Base-by-base conservation (phyloP, 2,888 invertebrate species). In the Zhengitettix transpicula region DNA sequence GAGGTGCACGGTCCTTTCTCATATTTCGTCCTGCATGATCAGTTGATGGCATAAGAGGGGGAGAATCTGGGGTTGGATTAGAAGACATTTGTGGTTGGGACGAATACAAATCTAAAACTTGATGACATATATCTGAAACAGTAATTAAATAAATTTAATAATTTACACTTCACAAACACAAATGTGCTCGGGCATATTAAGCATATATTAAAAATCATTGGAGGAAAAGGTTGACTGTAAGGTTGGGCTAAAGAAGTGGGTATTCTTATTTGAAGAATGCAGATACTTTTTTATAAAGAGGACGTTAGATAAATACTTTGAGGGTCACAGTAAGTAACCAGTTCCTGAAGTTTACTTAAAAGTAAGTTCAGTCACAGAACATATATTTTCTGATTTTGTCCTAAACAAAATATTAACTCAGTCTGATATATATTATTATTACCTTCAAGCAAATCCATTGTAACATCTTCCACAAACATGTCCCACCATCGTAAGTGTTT, bases 401-500 rank as follows among this genome's bases (percentile, higher is more conserved):
- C 9, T 12, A 51, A 51, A 14, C 10, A 14, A 15, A 51, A 10
- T 47, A 47, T n/a, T n/a, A n/a, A 28, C 3, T 28, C 28, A 28
- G 2, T 28, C 2, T 28, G 7, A 28, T 28, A 28, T 28, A 28
- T 28, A 5, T 28, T 28, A 5, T 28, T 28, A 28, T 5, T 28
- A 81, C 82, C 82, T 77, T 99, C 98, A 52, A 99, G 76, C 58
- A 97, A 78, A 68, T 95, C 93, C 82, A 91, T 88, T 1, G 91
- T 89, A 42, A 98, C 87, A 69, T 95, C 95, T 68, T 94, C 91
- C 0, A 98, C 92, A 71, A 95, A 95, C 85, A 91, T 89, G 69
- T 98, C 97, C 97, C 97, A 99, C 99, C 99, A 99, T 40, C 89
- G 81, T 7, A 81, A 78, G 72, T 92, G 88, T 69, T 87, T 83